Percentiles rank a stretch among this genome's conserved stretches.
phyloP scores from a whole-genome alignment of 2,797 vertebrate species.

The Enteromius unitaeniatus region DNA sequence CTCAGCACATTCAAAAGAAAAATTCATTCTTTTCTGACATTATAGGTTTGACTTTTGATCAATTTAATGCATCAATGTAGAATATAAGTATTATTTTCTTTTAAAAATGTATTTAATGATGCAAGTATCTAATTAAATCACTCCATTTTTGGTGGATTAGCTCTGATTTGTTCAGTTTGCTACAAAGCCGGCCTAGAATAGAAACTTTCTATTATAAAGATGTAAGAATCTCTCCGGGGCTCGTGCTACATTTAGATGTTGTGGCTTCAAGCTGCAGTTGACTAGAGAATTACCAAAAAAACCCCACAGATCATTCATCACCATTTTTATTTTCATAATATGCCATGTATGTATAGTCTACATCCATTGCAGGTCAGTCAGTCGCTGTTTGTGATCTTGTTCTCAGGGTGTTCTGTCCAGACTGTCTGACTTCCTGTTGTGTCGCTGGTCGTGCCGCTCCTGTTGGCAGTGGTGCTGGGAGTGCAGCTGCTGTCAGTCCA shows the following conservation, averaged over 20 bases:
- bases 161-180: neutral
- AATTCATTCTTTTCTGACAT: neutral
- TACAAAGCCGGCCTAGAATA: neutral
- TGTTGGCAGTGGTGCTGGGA: constrained; percentile 87
- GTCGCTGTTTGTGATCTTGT: constrained; percentile 16
- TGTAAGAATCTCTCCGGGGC: neutral
- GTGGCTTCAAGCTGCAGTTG: constrained; percentile 11
- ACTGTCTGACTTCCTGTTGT: constrained; percentile 84
- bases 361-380: neutral
- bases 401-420: constrained; percentile 85
- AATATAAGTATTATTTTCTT: neutral
- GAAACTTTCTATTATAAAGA: neutral
- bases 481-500: constrained; percentile 84
- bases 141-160: neutral
- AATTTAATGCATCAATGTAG: neutral
- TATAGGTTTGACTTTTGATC: neutral
- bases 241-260: neutral
- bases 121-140: neutral
- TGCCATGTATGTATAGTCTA: neutral
- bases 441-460: constrained; percentile 84
- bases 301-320: neutral
- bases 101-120: neutral
- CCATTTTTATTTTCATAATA: neutral
- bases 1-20: neutral
- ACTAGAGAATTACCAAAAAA: neutral